Percentiles rank a stretch among this genome's conserved stretches.
These are phyloP conservation scores for Sarcophaga rosellei DNA, from an alignment of 2,888 invertebrate genomes.

Conservation along the genomic window DNA sequence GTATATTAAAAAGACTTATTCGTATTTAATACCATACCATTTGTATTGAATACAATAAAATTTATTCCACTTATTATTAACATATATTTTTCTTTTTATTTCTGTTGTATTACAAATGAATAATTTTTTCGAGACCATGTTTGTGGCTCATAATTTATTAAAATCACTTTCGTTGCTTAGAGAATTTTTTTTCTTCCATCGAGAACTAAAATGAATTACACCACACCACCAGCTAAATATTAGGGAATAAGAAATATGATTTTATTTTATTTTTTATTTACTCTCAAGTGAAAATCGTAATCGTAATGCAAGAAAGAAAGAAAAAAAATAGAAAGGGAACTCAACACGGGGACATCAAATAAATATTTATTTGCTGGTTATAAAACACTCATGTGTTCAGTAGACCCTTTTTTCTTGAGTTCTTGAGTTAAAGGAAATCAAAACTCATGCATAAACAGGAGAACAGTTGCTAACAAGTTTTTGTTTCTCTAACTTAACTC, in stretches of 20 bases:
- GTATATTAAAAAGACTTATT: no score
- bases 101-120: not conserved
- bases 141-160: constrained; percentile 79
- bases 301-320: constrained; percentile 10
- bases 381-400: constrained; percentile 52
- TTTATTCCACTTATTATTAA: no score
- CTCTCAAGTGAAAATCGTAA: constrained; percentile 26
- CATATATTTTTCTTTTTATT: not conserved
- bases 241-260: constrained; percentile 2
- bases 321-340: not conserved
- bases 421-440: constrained; percentile 11
- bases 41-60: no score
- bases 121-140: not conserved
- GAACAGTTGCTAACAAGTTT: constrained; percentile 16
- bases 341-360: constrained; percentile 10
- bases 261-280: constrained; percentile 46
- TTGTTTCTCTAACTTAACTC: constrained; percentile 28
- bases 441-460: not conserved
- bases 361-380: constrained; percentile 37
- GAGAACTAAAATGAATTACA: no score
- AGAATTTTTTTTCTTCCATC: constrained; percentile 73
- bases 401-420: constrained; percentile 47
- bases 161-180: constrained; percentile 81
- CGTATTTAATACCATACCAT: no score
- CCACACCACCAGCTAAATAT: constrained; percentile 67